phyloP scores from a whole-genome alignment of 2,113 vertebrate species.

The Cottus gobio region DNA sequence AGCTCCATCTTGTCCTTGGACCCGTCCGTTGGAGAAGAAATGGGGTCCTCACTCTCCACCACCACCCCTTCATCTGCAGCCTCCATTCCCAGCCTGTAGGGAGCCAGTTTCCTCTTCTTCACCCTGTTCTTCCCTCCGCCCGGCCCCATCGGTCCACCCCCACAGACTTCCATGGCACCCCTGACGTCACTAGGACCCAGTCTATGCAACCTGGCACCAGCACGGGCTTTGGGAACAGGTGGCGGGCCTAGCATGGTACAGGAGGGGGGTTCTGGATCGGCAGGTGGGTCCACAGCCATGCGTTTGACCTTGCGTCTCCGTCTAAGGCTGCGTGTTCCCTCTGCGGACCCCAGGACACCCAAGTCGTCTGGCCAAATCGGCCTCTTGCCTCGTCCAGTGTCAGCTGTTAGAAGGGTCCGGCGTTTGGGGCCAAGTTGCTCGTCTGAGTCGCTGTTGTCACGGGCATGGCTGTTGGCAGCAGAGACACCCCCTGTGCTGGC shows the following conservation, averaged over 20 bases:
- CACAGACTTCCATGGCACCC: conserved; percentile 66
- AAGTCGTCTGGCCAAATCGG: conserved; percentile 83
- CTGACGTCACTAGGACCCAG: conserved; percentile 79
- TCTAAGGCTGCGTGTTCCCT: conserved; percentile 89
- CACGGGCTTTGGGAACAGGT: conserved; percentile 83
- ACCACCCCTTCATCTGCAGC: conserved; percentile 84
- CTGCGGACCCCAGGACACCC: conserved; percentile 84
- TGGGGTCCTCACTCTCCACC: conserved; percentile 82
- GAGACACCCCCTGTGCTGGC: conserved; percentile 79
- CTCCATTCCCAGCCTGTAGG: conserved; percentile 85
- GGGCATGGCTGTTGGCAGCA: conserved; percentile 77
- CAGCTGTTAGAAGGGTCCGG: conserved; percentile 83
- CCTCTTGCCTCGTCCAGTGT: conserved; percentile 81
- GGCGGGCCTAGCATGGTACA: conserved; percentile 82
- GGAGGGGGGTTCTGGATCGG: conserved; percentile 77
- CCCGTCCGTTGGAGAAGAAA: conserved; percentile 73
- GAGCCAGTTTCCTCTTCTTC: conserved; percentile 92
- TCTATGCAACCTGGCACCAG: conserved; percentile 79
- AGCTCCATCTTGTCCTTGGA: conserved; percentile 96
- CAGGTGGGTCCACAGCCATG: conserved; percentile 94
- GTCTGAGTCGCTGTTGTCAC: conserved; percentile 94
- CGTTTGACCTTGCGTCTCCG: conserved; percentile 95
- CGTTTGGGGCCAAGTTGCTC: conserved; percentile 91
- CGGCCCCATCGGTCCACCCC: conserved; percentile 42
- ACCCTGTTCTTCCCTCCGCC: conserved; percentile 87